Conservation (phyloP, 1,140 invertebrate genomes). For the Sycobia sp. region DNA sequence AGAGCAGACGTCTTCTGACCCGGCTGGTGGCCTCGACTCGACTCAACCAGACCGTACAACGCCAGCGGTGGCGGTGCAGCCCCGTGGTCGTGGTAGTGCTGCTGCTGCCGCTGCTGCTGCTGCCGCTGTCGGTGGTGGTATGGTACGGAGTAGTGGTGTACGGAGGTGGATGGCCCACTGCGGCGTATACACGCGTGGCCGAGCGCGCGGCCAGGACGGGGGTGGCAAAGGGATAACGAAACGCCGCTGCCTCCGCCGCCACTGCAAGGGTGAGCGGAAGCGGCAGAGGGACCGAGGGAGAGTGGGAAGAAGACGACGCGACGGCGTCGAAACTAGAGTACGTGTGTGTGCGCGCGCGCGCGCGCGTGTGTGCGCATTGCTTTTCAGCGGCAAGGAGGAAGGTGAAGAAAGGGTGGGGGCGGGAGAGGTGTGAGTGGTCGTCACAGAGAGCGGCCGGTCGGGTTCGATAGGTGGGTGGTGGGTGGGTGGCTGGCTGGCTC, state of each 20-base stretch:
- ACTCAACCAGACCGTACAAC: slow-evolving; percentile 52
- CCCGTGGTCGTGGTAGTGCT: slow-evolving; percentile 21
- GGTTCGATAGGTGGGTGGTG: slow-evolving; percentile 37
- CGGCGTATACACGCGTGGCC: neutral
- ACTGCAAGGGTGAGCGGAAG: neutral
- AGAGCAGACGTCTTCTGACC: slow-evolving; percentile 62
- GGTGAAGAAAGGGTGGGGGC: slow-evolving; percentile 26
- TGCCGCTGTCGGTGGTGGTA: neutral
- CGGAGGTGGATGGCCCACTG: no score
- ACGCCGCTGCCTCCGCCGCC: neutral
- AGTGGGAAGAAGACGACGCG: slow-evolving; percentile 24
- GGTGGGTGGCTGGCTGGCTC: no score
- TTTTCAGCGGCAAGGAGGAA: slow-evolving; percentile 43
- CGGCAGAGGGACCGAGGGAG: slow-evolving; percentile 7
- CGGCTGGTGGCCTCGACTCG: slow-evolving; percentile 45
- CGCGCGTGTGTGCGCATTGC: slow-evolving; percentile 47
- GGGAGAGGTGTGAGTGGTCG: slow-evolving; percentile 28
- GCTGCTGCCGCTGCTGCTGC: neutral
- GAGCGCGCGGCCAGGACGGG: slow-evolving; percentile 29
- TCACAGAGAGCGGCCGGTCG: slow-evolving; percentile 35
- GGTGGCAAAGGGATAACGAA: slow-evolving; percentile 33
- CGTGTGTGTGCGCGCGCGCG: no score
- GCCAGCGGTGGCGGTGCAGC: slow-evolving; percentile 27
- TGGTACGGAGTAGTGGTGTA: neutral
- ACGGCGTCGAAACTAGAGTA: slow-evolving; percentile 27